Base-by-base conservation (phyloP, 1,140 invertebrate genomes). In the Drosophila kepulauana region DNA sequence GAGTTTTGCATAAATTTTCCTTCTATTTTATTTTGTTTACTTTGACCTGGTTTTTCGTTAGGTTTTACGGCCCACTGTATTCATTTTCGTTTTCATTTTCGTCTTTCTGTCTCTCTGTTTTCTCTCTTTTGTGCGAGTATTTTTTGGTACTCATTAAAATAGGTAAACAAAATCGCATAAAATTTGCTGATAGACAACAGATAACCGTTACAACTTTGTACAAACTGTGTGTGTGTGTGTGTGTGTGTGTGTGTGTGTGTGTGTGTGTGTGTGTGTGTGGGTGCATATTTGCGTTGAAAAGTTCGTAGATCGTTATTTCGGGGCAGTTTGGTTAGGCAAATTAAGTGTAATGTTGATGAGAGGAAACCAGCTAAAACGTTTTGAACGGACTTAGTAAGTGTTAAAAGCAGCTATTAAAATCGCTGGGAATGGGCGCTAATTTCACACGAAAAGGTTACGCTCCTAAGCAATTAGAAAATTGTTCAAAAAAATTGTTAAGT, bases 151-250 rank as follows among this genome's bases (percentile, higher is more conserved):
- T 88, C 84, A 88, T 88, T 88, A 88, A 88, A 88, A 89, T 88
- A 89, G 84, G 84, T 88, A 88, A 88, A 88, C 84, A 88, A 84
- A 88, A 89, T 88, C 70, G 84, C 85, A 88, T 88, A 79, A 88
- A 84, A 88, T 88, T 84, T 89, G 67, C 84, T 81, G 85, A 88
- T 88, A 84, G 85, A 88, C 84, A 88, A 84, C 85, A 88, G 84
- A 88, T 88, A 89, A 89, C 73, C 75, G 81, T 81, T 88, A 78
- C 89, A 88, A 89, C 84, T 88, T 88, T 88, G 57, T n/a, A 67
- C 70, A 84, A 81, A 89, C 85, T 75, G 66, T 73, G 41, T 20
- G 25, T 65, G 13, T 43, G 15, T 71, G 16, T 33, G 13, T 16
- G 16, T n/a, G 43, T 57, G 25, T 63, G n/a, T n/a, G n/a, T n/a